phyloP scores from a whole-genome alignment of 2,113 vertebrate genomes.

The Corythoichthys intestinalis region DNA sequence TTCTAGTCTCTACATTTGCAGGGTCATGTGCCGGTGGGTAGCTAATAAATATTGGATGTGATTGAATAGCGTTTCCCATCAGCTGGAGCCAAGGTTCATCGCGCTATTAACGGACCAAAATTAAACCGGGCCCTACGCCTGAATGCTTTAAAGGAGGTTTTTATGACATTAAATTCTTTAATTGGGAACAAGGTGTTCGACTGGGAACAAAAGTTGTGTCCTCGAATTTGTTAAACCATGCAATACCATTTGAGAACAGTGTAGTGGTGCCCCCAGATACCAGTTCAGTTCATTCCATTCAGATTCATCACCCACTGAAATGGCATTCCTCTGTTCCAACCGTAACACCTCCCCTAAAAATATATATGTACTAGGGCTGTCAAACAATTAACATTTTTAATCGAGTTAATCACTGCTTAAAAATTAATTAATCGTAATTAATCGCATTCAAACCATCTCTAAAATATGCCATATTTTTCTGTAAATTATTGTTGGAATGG shows the following conservation, averaged over 20 bases:
- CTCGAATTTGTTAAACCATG: not conserved
- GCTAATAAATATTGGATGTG: conserved; percentile 39
- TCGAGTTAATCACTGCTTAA: too few relatives aligned
- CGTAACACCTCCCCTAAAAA: too few relatives aligned
- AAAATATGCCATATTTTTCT: too few relatives aligned
- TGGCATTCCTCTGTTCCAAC: too few relatives aligned
- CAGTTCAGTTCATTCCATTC: not conserved
- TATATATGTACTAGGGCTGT: too few relatives aligned
- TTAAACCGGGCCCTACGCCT: conserved; percentile 2
- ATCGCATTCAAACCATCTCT: too few relatives aligned
- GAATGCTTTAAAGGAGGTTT: not conserved
- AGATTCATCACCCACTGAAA: too few relatives aligned
- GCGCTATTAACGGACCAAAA: conserved; percentile 18
- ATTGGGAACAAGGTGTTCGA: not conserved
- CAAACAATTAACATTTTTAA: too few relatives aligned
- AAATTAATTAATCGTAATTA: too few relatives aligned
- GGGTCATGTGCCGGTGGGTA: conserved; percentile 31
- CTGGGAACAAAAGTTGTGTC: not conserved
- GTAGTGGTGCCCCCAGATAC: not conserved
- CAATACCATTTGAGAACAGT: not conserved
- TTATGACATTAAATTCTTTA: not conserved
- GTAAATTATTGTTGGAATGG: too few relatives aligned
- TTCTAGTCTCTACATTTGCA: conserved; percentile 7
- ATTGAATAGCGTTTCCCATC: conserved; percentile 20
- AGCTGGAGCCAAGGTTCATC: conserved; percentile 7